phyloP scores from a whole-genome alignment of 2,888 invertebrate species.

The Watsonalla binaria region DNA sequence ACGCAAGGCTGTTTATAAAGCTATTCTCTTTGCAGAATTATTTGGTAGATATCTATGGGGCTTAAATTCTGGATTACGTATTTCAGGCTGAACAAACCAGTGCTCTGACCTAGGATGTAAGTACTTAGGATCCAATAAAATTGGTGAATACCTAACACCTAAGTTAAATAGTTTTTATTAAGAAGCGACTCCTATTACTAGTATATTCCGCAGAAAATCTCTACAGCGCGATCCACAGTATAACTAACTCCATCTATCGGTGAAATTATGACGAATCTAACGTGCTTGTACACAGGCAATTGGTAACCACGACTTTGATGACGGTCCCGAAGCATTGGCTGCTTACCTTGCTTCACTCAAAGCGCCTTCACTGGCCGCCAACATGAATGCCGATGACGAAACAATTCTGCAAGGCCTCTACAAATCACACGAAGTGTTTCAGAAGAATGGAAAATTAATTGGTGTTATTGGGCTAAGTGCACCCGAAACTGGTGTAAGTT shows the following conservation, averaged over 20 bases:
- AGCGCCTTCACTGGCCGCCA: constrained; percentile 81
- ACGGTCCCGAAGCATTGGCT: constrained; percentile 79
- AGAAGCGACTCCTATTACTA: too few relatives aligned
- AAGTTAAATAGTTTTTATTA: too few relatives aligned
- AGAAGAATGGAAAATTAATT: constrained; percentile 1
- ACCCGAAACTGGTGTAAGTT: background rate
- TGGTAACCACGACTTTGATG: constrained; percentile 86
- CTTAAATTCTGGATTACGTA: too few relatives aligned
- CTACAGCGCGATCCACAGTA: too few relatives aligned
- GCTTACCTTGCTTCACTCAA: constrained; percentile 79
- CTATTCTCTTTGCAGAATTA: too few relatives aligned
- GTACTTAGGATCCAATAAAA: too few relatives aligned
- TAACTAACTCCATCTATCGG: too few relatives aligned
- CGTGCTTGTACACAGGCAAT: background rate
- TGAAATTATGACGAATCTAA: background rate
- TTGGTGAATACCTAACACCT: too few relatives aligned
- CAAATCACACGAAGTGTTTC: background rate
- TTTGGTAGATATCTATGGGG: too few relatives aligned
- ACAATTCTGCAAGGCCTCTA: background rate
- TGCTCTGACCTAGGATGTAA: too few relatives aligned
- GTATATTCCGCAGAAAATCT: background rate
- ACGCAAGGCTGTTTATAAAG: too few relatives aligned
- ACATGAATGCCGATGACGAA: constrained; percentile 53
- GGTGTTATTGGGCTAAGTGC: background rate
- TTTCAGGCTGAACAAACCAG: too few relatives aligned